These are phyloP conservation scores for Argyresthia goedartella DNA, from an alignment of 2,888 invertebrate species.

Conservation along the genomic window DNA sequence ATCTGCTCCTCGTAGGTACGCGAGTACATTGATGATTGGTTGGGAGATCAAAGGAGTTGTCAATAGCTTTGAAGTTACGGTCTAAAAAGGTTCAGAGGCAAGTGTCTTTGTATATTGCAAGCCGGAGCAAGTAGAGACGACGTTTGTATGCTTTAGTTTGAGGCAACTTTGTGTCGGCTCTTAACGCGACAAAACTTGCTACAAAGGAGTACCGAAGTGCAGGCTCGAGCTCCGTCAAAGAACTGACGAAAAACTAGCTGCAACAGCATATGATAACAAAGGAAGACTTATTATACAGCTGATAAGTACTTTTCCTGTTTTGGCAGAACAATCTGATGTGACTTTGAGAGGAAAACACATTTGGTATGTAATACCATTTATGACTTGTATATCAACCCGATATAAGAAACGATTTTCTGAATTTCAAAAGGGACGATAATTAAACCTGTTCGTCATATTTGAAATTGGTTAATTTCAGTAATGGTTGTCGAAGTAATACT, in stretches of 20 bases:
- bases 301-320: background rate
- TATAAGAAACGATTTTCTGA: background rate
- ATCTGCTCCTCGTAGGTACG: too few relatives aligned
- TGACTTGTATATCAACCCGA: background rate
- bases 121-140: slow-evolving; percentile 9
- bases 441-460: background rate
- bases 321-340: background rate
- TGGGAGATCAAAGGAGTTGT: slow-evolving; percentile 48
- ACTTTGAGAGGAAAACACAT: too few relatives aligned
- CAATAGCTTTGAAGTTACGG: slow-evolving; percentile 60
- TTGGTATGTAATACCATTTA: too few relatives aligned
- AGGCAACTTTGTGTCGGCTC: slow-evolving; percentile 31
- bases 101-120: slow-evolving; percentile 16
- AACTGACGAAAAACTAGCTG: slow-evolving; percentile 36
- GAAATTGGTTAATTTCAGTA: background rate
- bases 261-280: slow-evolving; percentile 9
- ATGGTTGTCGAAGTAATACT: background rate
- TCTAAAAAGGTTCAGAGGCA: slow-evolving; percentile 37
- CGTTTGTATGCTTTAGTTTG: slow-evolving; percentile 29
- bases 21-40: slow-evolving; percentile 48
- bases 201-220: slow-evolving; percentile 27
- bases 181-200: slow-evolving; percentile 25
- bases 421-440: background rate
- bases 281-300: background rate
- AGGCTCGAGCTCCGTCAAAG: slow-evolving; percentile 16